Base-by-base conservation (phyloP, 2,113 vertebrate species). In the Anser cygnoides region DNA sequence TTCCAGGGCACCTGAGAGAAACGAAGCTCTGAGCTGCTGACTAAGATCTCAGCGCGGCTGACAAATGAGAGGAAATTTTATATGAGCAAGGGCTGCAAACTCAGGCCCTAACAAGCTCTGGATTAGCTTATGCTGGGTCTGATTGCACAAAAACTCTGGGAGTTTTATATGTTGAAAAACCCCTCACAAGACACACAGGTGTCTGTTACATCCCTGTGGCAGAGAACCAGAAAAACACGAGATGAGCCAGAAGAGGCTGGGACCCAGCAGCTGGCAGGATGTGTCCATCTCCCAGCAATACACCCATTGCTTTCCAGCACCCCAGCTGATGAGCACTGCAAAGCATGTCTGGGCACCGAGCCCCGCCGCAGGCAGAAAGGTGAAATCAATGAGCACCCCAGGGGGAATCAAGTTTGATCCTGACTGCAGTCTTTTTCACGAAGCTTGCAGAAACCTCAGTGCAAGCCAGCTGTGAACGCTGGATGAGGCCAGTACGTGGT, bases 241-340 rank as follows among this genome's bases (percentile, higher is more conserved):
- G n/a, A 33, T 57, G 37, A 49, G 7, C 7, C 44, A 77, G 82
- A 92, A 79, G 76, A 18, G 10, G 54, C 52, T 76, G 43, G 14
- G 61, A 93, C 33, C 11, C 44, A 54, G 16, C 73, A 39, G 37
- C 13, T 41, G 41, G 13, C 73, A 79, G 61, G 33, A 93, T 93
- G 77, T 87, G 65, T 89, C 87, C 25, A 28, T 20, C 28, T 89
- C 84, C 67, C 66, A 90, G 71, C n/a, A 85, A 55, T 50, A 79
- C 41, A 46, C 39, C 13, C 19, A 25, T n/a, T 93, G 75, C 39
- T 86, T 31, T 78, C 82, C 49, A 63, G 50, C 82, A 92, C 90
- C 80, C 77, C 84, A 87, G 70, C 71, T 91, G 83, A 91, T 54
- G 93, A 90, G 95, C 89, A 95, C 94, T 95, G 91, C 92, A 94